phyloP scores from a whole-genome alignment of 2,888 invertebrate species.

The Morpho deidamia region DNA sequence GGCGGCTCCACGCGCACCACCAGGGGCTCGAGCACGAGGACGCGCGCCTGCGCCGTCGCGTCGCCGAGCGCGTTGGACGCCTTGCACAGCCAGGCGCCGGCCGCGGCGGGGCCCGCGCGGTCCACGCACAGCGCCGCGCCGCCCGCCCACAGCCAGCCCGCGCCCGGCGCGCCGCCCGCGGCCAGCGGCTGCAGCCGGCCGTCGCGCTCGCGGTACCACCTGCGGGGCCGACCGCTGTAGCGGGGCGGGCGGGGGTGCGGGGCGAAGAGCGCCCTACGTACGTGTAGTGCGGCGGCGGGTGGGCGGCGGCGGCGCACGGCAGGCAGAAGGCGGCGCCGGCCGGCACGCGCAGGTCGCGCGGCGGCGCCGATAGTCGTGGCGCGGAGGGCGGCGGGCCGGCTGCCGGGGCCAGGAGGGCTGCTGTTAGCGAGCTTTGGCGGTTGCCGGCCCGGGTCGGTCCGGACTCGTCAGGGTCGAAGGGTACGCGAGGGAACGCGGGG shows the following conservation, averaged over 20 bases:
- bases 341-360: conserved; percentile 70
- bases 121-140: conserved; percentile 84
- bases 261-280: conserved; percentile 36
- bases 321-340: conserved; percentile 80
- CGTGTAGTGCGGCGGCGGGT: conserved; percentile 82
- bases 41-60: conserved; percentile 79
- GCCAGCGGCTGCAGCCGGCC: conserved; percentile 67
- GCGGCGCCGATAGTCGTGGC: conserved; percentile 75
- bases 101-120: conserved; percentile 78
- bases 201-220: conserved; percentile 75
- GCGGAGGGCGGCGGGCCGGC: conserved; percentile 59
- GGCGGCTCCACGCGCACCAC: conserved; percentile 78
- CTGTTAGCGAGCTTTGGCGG: no score
- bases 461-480: no score
- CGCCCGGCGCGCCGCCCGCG: conserved; percentile 45
- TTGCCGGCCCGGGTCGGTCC: no score
- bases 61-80: conserved; percentile 83
- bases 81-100: conserved; percentile 84
- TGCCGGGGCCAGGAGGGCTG: no score
- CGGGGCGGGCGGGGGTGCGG: background rate
- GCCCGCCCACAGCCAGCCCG: conserved; percentile 82
- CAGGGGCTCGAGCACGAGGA: conserved; percentile 80
- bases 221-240: conserved; percentile 25
- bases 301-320: conserved; percentile 81
- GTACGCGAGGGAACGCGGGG: no score